These are phyloP conservation scores for Pantherophis guttatus DNA, from an alignment of 2,113 vertebrate genomes.

Conservation along the genomic window DNA sequence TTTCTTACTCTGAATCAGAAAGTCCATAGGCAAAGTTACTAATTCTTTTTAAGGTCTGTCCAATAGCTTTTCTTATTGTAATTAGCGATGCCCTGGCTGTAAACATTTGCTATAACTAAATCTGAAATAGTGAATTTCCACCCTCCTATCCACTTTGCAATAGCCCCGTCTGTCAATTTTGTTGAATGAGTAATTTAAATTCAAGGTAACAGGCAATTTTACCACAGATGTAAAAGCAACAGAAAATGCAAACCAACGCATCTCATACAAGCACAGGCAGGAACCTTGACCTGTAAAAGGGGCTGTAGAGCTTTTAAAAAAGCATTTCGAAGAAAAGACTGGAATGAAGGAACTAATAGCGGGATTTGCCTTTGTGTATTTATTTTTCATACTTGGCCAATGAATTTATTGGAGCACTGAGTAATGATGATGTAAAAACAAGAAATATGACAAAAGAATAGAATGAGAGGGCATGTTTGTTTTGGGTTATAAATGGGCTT, in stretches of 20 bases:
- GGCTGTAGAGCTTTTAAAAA: constrained; percentile 12
- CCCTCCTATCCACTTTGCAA: background rate
- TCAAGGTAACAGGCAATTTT: constrained; percentile 24
- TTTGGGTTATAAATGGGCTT: background rate
- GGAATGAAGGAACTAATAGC: background rate
- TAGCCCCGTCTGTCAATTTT: background rate
- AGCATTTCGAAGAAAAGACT: constrained; percentile 37
- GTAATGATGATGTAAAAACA: background rate
- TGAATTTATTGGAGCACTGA: fast-evolving
- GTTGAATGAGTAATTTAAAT: constrained; percentile 35
- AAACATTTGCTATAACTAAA: background rate
- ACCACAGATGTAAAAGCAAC: constrained; percentile 34
- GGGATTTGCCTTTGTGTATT: background rate
- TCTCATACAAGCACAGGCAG: constrained; percentile 16
- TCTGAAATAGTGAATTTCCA: background rate
- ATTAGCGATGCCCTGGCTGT: background rate
- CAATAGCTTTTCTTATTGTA: background rate
- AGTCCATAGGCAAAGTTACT: background rate
- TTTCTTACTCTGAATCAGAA: background rate
- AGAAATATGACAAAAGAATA: background rate
- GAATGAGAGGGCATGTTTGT: background rate
- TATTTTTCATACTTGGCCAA: background rate
- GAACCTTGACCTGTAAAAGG: constrained; percentile 28
- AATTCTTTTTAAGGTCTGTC: background rate
- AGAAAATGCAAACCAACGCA: constrained; percentile 11